These are phyloP conservation scores for Vandiemenella viatica DNA, from an alignment of 2,888 invertebrate genomes.

Conservation along the genomic window DNA sequence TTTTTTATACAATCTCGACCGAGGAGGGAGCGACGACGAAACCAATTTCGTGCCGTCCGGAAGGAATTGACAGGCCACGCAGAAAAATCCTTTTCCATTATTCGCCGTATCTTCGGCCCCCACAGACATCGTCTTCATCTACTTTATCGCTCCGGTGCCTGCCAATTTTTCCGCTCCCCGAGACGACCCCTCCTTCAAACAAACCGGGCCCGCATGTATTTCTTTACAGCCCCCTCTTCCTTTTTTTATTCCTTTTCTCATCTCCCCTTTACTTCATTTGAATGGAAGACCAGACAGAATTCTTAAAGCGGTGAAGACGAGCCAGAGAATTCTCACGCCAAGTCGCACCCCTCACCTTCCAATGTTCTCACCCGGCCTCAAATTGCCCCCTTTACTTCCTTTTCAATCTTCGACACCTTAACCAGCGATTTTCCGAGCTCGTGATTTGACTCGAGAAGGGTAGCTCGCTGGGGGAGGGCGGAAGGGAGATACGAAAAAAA, in stretches of 20 bases:
- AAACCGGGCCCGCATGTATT: no score
- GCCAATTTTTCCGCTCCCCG: no score
- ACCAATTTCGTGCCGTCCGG: slow-evolving; percentile 6
- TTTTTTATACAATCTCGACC: not conserved
- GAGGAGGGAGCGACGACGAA: not conserved
- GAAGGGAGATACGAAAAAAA: slow-evolving; percentile 1
- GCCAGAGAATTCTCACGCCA: not conserved
- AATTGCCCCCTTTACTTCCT: not conserved
- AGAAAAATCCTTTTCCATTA: slow-evolving; percentile 9
- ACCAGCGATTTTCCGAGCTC: slow-evolving; percentile 11
- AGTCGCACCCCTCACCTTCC: slow-evolving; percentile 1
- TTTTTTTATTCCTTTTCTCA: no score
- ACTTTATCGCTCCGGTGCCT: not conserved
- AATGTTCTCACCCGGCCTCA: not conserved
- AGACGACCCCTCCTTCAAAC: no score
- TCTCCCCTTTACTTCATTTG: slow-evolving; percentile 11
- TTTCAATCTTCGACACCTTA: slow-evolving; percentile 11
- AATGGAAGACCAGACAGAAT: slow-evolving; percentile 10
- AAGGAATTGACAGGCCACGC: slow-evolving; percentile 12
- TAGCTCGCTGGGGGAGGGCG: not conserved
- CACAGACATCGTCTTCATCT: not conserved
- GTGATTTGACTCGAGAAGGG: slow-evolving; percentile 6
- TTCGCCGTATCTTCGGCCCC: slow-evolving; percentile 1
- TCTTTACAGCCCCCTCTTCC: no score
- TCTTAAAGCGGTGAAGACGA: slow-evolving; percentile 7